Conservation (phyloP, 1,140 invertebrate genomes). For the Argopecten irradians region DNA sequence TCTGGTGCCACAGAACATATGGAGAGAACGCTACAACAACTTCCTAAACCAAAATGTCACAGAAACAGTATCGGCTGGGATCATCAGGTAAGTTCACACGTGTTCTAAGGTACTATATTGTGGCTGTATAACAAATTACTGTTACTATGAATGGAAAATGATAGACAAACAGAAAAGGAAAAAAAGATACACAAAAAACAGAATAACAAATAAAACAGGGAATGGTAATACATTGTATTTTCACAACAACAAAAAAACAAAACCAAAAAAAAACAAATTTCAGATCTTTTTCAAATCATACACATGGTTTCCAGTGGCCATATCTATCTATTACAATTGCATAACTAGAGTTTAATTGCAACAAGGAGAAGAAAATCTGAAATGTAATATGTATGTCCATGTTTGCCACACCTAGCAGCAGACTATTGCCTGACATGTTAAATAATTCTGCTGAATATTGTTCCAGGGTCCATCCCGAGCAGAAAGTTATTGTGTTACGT, state of each 20-base stretch:
- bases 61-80: slow-evolving; percentile 76
- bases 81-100: slow-evolving; percentile 73
- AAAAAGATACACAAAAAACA: no score
- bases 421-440: no score
- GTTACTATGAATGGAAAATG: neutral
- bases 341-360: neutral
- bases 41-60: slow-evolving; percentile 75
- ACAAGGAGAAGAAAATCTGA: neutral
- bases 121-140: neutral
- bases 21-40: slow-evolving; percentile 74
- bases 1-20: slow-evolving; percentile 75
- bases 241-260: no score
- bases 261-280: no score
- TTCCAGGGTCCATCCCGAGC: slow-evolving; percentile 73
- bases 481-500: slow-evolving; percentile 69
- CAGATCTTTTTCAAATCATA: no score
- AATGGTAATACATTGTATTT: no score
- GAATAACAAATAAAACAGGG: no score
- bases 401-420: no score
- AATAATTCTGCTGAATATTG: neutral
- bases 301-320: no score
- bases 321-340: no score
- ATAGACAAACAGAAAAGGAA: no score
- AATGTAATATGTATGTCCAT: no score
- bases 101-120: neutral